These are phyloP conservation scores for Acrobasis repandana DNA, from an alignment of 2,888 invertebrate genomes.

Conservation along the genomic window DNA sequence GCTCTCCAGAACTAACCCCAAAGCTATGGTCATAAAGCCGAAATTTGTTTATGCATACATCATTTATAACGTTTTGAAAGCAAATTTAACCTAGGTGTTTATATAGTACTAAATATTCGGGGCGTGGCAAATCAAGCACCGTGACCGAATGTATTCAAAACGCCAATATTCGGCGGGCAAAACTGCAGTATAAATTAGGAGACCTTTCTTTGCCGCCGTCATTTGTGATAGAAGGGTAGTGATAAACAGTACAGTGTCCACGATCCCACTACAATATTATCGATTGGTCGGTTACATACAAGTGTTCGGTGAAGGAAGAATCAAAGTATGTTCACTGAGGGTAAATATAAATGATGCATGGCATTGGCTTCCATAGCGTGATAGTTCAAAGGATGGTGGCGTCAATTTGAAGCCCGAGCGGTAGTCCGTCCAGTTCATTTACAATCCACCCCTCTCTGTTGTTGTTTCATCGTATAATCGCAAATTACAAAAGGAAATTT, in stretches of 20 bases:
- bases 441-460: constrained; percentile 45
- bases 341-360: constrained; percentile 83
- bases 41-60: constrained; percentile 34
- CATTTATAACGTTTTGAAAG: constrained; percentile 54
- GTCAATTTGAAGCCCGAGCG: constrained; percentile 57
- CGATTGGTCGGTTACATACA: constrained; percentile 70
- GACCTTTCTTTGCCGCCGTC: constrained; percentile 64
- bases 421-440: constrained; percentile 53
- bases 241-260: constrained; percentile 49
- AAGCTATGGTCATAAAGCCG: constrained; percentile 38
- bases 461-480: constrained; percentile 37
- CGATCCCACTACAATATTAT: constrained; percentile 54
- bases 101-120: constrained; percentile 80
- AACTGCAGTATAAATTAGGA: constrained; percentile 75
- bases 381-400: constrained; percentile 79
- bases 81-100: constrained; percentile 67
- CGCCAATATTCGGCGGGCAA: constrained; percentile 73
- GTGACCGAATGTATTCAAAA: constrained; percentile 81
- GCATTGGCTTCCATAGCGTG: constrained; percentile 83
- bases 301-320: constrained; percentile 71
- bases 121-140: constrained; percentile 82
- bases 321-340: constrained; percentile 82
- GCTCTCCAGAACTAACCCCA: constrained; percentile 44
- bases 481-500: background rate
- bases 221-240: constrained; percentile 60